These are phyloP conservation scores for Gavialis gangeticus DNA, from an alignment of 2,113 vertebrate species.

Conservation along the genomic window DNA sequence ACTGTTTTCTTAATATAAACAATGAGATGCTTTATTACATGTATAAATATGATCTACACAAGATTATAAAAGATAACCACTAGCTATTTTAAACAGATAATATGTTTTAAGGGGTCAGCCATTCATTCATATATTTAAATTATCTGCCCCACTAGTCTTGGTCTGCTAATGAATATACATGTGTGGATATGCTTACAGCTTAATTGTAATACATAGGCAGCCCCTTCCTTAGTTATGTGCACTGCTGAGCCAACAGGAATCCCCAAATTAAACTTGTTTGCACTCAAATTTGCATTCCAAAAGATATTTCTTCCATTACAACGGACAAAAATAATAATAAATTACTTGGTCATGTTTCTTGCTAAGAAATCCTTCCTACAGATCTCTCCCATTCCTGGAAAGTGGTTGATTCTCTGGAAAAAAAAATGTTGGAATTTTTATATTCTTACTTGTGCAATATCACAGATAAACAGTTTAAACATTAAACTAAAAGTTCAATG, in stretches of 20 bases:
- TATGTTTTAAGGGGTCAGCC: neutral
- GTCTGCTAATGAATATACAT: neutral
- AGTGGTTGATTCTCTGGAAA: conserved; percentile 98
- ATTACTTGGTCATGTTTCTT: conserved; percentile 99
- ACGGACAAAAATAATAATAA: conserved; percentile 37
- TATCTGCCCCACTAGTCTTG: neutral
- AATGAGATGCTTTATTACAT: neutral
- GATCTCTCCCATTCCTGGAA: conserved; percentile 99
- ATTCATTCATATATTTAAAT: neutral
- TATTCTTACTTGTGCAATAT: neutral
- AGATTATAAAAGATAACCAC: neutral
- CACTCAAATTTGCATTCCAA: neutral
- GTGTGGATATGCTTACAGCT: neutral
- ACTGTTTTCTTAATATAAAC: neutral
- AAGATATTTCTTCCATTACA: conserved; percentile 40
- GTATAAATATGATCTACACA: neutral
- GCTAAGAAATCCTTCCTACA: conserved; percentile 99
- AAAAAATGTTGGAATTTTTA: conserved; percentile 57
- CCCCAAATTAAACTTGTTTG: neutral
- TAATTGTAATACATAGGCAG: neutral
- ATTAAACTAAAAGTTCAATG: neutral
- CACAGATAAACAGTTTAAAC: neutral
- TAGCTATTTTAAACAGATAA: neutral
- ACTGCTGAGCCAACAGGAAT: too few relatives aligned
- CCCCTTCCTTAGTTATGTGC: too few relatives aligned